Conservation (phyloP, 1,140 invertebrate species). For the Asobara japonica region DNA sequence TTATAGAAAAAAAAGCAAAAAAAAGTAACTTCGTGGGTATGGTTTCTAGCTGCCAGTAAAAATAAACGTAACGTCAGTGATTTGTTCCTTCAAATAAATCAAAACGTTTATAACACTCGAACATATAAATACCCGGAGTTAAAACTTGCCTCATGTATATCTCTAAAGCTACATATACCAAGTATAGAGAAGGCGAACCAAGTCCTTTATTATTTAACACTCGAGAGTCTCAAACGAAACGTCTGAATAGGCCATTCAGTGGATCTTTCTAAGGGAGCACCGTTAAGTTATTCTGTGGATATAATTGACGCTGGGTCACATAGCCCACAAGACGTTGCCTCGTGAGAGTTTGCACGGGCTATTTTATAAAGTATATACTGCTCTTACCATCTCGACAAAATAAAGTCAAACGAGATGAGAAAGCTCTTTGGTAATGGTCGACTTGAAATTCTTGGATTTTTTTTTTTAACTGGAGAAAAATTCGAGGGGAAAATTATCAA, state of each 20-base stretch:
- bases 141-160: slow-evolving; percentile 57
- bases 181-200: slow-evolving; percentile 15
- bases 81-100: background rate
- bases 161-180: slow-evolving; percentile 39
- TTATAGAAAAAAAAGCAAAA: no score
- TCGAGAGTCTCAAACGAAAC: slow-evolving; percentile 62
- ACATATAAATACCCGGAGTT: slow-evolving; percentile 30
- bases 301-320: slow-evolving; percentile 60
- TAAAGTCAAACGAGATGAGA: background rate
- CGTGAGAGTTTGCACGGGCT: slow-evolving; percentile 53
- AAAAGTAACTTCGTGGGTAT: no score
- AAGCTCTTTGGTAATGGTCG: no score
- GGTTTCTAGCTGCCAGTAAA: background rate
- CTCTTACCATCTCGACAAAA: no score
- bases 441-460: no score
- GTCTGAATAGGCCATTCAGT: slow-evolving; percentile 66
- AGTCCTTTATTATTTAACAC: slow-evolving; percentile 66
- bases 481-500: no score
- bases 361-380: background rate
- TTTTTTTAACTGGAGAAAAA: no score
- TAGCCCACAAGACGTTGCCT: slow-evolving; percentile 15
- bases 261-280: slow-evolving; percentile 60
- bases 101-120: background rate
- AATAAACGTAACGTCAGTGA: background rate
- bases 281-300: slow-evolving; percentile 66